phyloP scores from a whole-genome alignment of 2,113 vertebrate genomes.

The Oreochromis niloticus region DNA sequence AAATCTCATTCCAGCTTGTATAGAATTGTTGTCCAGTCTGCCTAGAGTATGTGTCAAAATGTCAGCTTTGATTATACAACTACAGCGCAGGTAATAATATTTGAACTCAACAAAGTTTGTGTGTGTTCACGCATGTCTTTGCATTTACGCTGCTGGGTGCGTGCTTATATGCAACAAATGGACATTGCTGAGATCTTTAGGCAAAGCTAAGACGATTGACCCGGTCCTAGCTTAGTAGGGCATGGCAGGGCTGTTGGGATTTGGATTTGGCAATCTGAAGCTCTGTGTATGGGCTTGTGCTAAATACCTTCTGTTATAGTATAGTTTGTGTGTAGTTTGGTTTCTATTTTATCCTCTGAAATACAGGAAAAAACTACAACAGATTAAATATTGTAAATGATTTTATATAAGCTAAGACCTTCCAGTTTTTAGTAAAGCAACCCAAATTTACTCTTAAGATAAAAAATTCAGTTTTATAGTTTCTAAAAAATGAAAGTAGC shows the following conservation, averaged over 20 bases:
- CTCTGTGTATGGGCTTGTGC: not conserved
- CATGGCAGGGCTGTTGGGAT: not conserved
- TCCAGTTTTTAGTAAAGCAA: not conserved
- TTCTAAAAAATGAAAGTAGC: not conserved
- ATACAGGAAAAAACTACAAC: not conserved
- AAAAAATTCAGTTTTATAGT: not conserved
- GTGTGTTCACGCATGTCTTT: not conserved
- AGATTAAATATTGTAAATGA: not conserved
- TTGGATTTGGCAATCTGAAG: not conserved
- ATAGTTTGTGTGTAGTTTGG: not conserved
- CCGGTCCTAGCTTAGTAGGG: not conserved
- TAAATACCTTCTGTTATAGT: not conserved
- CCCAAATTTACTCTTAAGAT: not conserved
- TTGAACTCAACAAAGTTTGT: not conserved
- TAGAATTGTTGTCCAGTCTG: constrained; percentile 40
- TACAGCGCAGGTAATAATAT: constrained; percentile 19
- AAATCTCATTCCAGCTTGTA: constrained; percentile 47
- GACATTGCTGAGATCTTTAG: not conserved
- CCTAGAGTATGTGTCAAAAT: constrained; percentile 18
- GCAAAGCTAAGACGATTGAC: not conserved
- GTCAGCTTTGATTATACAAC: constrained; percentile 8
- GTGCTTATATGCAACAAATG: not conserved
- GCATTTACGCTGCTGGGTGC: not conserved
- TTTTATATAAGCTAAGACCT: not conserved
- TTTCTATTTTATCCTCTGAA: not conserved